Base-by-base conservation (phyloP, 2,113 vertebrate genomes). In the Bos javanicus region DNA sequence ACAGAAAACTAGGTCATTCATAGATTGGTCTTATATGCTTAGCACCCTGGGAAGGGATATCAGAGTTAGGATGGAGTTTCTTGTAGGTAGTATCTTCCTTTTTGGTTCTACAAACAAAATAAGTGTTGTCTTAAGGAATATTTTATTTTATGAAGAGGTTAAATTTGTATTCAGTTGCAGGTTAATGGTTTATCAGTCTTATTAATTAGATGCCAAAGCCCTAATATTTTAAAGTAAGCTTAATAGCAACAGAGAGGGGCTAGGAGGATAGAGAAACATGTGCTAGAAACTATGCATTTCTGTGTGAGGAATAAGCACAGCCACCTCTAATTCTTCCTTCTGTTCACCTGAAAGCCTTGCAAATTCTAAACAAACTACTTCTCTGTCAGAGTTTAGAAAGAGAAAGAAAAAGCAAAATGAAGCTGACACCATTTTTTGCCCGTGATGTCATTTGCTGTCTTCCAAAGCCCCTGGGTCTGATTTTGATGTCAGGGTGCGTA, bases 401-500 rank as follows among this genome's bases (percentile, higher is more conserved):
- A 97, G 91, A 97, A 94, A 16, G 67, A 64, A 80, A 96, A 97
- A 95, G 21, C 90, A 97, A 97, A 98, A 94, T 25, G 21, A 93
- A 95, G 52, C 95, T 94, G 97, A 97, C 98, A 98, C 97, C 94
- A 94, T 96, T 97, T 96, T 96, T 98, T 91, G 94, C 95, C 93
- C 83, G 36, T 98, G 97, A 98, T 97, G 96, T 98, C 97, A 97
- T 98, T 92, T 93, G 90, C 96, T 97, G 97, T 96, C 97, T 93
- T 94, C 83, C 71, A 92, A 94, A 97, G 94, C 97, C 97, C 3
- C 1, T 80, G 93, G 97, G 97, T 97, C 96, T 21, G 91, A 97
- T 98, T 97, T 97, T 96, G 97, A 97, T 95, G 98, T 97, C 97
- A 97, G 93, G 91, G 96, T 85, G 28, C 2, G 4, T 96, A 94